Evolutionary conservation across 2,888 invertebrate species (phyloP).

Genomic region (Drosophila infuscata): DNA sequence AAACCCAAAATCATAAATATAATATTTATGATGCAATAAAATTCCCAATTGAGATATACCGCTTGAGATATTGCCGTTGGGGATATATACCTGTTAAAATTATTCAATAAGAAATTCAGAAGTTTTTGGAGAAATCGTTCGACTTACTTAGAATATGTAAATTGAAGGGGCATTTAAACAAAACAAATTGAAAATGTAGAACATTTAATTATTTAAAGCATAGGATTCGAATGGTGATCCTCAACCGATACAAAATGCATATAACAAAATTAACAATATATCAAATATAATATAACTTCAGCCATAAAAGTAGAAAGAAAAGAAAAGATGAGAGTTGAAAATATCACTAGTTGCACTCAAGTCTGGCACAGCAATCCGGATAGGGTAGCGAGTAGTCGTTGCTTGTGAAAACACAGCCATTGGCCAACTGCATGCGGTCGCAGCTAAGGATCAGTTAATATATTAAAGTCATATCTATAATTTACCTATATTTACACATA

Average conservation of each 20-base stretch:
- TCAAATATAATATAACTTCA: background rate
- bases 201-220: background rate
- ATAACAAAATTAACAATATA: background rate
- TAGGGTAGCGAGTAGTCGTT: slow-evolving; percentile 64
- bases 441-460: slow-evolving; percentile 52
- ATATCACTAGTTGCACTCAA: slow-evolving; percentile 35
- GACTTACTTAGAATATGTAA: background rate
- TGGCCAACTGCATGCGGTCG: slow-evolving; percentile 52
- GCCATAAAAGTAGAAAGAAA: background rate
- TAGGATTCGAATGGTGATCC: background rate
- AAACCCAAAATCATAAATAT: background rate
- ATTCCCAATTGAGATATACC: background rate
- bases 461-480: background rate
- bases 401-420: slow-evolving; percentile 53
- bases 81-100: too few relatives aligned
- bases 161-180: background rate
- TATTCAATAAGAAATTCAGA: too few relatives aligned
- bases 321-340: background rate
- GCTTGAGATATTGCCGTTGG: background rate
- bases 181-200: background rate
- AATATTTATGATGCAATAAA: background rate
- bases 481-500: background rate
- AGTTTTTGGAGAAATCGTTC: too few relatives aligned
- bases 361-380: slow-evolving; percentile 67
- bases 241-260: background rate